A percentile compares a stretch with the other conserved stretches of the same genome.
Evolutionary conservation across 2,888 invertebrate genomes (phyloP).

Genomic region (Drosophila kuntzei): DNA sequence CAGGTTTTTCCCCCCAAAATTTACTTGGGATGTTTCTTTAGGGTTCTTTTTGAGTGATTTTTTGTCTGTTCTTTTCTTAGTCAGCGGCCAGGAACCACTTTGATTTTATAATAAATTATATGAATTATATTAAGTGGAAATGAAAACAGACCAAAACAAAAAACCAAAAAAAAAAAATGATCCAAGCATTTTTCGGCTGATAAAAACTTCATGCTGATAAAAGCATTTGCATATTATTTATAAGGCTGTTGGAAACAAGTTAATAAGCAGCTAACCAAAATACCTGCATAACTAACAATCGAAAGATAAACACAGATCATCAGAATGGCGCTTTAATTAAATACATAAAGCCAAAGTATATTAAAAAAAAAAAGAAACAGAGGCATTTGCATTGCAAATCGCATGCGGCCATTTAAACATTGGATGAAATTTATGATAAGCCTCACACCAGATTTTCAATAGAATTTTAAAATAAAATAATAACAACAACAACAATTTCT

Average conservation of each 20-base stretch:
- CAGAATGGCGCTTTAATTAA: slow-evolving; percentile 73
- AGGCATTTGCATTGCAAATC: slow-evolving; percentile 74
- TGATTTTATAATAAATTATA: slow-evolving; percentile 63
- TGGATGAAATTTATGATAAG: slow-evolving; percentile 65
- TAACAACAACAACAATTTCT: slow-evolving; percentile 1
- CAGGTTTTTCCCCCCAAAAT: slow-evolving; percentile 61
- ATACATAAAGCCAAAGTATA: slow-evolving; percentile 65
- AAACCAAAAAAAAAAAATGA: slow-evolving; percentile 3
- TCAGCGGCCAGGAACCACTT: slow-evolving; percentile 72
- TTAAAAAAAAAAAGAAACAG: not conserved
- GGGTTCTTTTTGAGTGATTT: slow-evolving; percentile 23
- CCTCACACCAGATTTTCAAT: slow-evolving; percentile 61
- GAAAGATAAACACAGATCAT: slow-evolving; percentile 49
- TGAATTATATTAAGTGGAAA: slow-evolving; percentile 65
- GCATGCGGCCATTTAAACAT: slow-evolving; percentile 40
- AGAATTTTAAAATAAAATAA: slow-evolving; percentile 29
- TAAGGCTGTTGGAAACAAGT: slow-evolving; percentile 71
- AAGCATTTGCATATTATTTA: slow-evolving; percentile 75
- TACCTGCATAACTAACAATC: slow-evolving; percentile 66
- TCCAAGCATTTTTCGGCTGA: slow-evolving; percentile 26
- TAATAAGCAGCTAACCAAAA: slow-evolving; percentile 66
- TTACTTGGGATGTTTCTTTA: slow-evolving; percentile 20
- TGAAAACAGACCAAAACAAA: slow-evolving; percentile 39
- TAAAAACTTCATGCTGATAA: slow-evolving; percentile 41
- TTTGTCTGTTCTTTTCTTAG: slow-evolving; percentile 64